Percentiles rank a stretch among this genome's conserved stretches.
These are phyloP conservation scores for Raja brachyura DNA, from an alignment of 2,113 vertebrate genomes.

Conservation along the genomic window DNA sequence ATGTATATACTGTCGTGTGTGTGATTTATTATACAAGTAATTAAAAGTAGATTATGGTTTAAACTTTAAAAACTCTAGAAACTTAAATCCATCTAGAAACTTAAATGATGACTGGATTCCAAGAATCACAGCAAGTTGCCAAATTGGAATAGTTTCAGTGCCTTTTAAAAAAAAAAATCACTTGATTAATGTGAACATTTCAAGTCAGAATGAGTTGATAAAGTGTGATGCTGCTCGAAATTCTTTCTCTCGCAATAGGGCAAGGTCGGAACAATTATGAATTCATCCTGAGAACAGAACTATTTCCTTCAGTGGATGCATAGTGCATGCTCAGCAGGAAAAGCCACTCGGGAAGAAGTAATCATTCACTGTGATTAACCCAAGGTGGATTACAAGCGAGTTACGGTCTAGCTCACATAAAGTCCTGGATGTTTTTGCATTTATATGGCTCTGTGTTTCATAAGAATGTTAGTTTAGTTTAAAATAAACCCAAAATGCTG, in stretches of 20 bases:
- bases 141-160: constrained; percentile 15
- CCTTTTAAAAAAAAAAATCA: constrained; percentile 9
- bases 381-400: background rate
- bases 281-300: background rate
- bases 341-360: background rate
- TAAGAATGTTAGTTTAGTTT: background rate
- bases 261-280: background rate
- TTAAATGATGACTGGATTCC: background rate
- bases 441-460: background rate
- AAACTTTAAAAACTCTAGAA: background rate
- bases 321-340: background rate
- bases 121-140: background rate
- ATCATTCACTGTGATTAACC: background rate
- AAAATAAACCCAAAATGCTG: no score
- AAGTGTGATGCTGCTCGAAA: background rate
- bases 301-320: background rate
- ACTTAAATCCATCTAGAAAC: background rate
- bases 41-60: constrained; percentile 6
- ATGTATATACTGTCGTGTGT: background rate
- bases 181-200: constrained; percentile 15
- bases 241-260: background rate
- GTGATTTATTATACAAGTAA: constrained; percentile 10
- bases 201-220: background rate
- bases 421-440: background rate
- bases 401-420: background rate